Percentiles rank a stretch among this genome's conserved stretches.
phyloP scores from a whole-genome alignment of 2,113 vertebrate species.

The Zootoca vivipara region DNA sequence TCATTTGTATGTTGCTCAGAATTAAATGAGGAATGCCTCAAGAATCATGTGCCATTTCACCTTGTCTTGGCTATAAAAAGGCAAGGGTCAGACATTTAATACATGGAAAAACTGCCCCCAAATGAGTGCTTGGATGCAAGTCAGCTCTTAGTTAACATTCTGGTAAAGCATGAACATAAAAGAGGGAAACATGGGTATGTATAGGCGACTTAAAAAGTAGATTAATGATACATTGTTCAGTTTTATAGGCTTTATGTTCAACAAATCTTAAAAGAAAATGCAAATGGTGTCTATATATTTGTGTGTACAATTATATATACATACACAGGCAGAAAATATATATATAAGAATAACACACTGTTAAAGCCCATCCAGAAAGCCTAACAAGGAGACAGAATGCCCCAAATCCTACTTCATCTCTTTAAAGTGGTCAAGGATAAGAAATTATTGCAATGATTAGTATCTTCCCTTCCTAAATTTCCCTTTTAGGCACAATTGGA shows the following conservation, averaged over 20 bases:
- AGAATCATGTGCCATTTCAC: constrained; percentile 8
- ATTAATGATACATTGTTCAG: not conserved
- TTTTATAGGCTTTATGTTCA: not conserved
- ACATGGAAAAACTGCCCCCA: not conserved
- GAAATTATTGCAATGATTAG: not conserved
- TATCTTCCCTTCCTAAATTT: not conserved
- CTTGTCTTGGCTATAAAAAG: not conserved
- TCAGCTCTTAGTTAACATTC: constrained; percentile 22
- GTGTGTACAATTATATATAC: no score
- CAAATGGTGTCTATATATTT: not conserved
- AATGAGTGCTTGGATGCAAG: not conserved
- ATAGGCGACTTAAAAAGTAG: not conserved
- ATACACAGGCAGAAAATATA: not conserved
- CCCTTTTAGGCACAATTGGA: constrained; percentile 3
- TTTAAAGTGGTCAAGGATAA: constrained; percentile 22
- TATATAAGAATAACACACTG: not conserved
- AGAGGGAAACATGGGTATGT: not conserved
- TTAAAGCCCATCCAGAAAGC: constrained; percentile 23
- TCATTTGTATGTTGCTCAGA: constrained; percentile 1
- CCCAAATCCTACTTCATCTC: constrained; percentile 1
- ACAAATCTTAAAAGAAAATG: constrained; percentile 28
- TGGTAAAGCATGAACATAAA: constrained; percentile 10
- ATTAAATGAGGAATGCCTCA: not conserved
- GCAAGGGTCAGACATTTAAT: not conserved
- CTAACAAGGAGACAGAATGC: constrained; percentile 3